phyloP scores from a whole-genome alignment of 2,113 vertebrate genomes.

The Chamaetylas fuelleborni region DNA sequence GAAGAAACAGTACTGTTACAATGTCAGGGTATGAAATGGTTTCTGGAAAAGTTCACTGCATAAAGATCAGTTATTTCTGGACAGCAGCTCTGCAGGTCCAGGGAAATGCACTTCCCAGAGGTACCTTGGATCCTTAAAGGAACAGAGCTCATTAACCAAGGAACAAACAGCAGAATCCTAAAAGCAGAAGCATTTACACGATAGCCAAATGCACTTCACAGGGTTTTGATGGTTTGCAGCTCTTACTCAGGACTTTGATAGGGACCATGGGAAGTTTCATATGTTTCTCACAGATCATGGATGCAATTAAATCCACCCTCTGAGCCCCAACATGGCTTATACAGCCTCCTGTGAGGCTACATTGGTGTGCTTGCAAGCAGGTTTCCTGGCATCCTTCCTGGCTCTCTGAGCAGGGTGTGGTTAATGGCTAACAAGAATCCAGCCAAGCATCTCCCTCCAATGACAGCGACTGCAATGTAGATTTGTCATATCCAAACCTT shows the following conservation, averaged over 20 bases:
- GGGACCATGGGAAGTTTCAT: not conserved
- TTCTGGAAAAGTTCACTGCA: not conserved
- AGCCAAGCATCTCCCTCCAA: not conserved
- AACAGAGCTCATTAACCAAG: not conserved
- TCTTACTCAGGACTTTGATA: not conserved
- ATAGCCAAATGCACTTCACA: not conserved
- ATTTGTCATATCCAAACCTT: slow-evolving; percentile 12
- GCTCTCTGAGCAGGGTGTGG: not conserved
- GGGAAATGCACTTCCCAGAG: not conserved
- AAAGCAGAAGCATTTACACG: not conserved
- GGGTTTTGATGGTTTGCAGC: not conserved
- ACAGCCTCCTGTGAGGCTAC: not conserved
- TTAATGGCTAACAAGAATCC: slow-evolving; percentile 29
- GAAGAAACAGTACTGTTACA: not conserved
- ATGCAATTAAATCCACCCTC: not conserved
- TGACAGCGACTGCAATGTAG: not conserved
- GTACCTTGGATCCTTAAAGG: not conserved
- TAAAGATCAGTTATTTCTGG: slow-evolving; percentile 21
- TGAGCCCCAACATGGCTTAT: not conserved
- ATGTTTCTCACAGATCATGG: not conserved
- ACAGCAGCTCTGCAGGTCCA: not conserved
- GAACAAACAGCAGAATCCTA: not conserved
- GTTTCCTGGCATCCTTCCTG: not conserved
- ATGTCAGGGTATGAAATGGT: not conserved
- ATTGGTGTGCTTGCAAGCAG: not conserved